phyloP scores from a whole-genome alignment of 2,113 vertebrate species.

The Upupa epops region DNA sequence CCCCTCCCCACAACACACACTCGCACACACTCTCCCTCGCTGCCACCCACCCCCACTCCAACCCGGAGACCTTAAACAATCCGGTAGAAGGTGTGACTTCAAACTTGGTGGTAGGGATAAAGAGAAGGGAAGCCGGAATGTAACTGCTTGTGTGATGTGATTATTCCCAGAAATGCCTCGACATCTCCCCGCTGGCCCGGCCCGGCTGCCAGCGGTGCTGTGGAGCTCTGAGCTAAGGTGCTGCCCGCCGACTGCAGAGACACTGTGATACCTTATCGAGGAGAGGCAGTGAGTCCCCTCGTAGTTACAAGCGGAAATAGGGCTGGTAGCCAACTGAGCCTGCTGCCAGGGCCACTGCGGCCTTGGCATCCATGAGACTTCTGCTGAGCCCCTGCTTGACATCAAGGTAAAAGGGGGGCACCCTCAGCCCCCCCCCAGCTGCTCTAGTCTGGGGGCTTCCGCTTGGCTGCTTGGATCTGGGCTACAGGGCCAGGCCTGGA shows the following conservation, averaged over 20 bases:
- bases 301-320: constrained; percentile 78
- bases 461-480: too few species aligned
- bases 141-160: constrained; percentile 94
- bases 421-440: not conserved
- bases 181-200: constrained; percentile 78
- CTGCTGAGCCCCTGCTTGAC: not conserved
- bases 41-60: constrained; percentile 48
- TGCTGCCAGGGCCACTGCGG: not conserved
- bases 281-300: constrained; percentile 50
- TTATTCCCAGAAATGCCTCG: constrained; percentile 96
- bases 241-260: constrained; percentile 46
- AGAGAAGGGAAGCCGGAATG: constrained; percentile 87
- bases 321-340: constrained; percentile 51
- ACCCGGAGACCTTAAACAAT: constrained; percentile 53
- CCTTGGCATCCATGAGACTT: not conserved
- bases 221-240: constrained; percentile 56
- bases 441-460: not conserved
- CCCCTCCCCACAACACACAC: not conserved
- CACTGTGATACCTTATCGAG: constrained; percentile 83
- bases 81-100: constrained; percentile 78
- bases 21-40: not conserved
- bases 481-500: not conserved
- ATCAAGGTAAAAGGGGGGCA: constrained; percentile 35
- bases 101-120: constrained; percentile 70
- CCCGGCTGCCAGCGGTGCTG: constrained; percentile 58